Base-by-base conservation (phyloP, 2,113 vertebrate species). In the Sminthopsis crassicaudata region DNA sequence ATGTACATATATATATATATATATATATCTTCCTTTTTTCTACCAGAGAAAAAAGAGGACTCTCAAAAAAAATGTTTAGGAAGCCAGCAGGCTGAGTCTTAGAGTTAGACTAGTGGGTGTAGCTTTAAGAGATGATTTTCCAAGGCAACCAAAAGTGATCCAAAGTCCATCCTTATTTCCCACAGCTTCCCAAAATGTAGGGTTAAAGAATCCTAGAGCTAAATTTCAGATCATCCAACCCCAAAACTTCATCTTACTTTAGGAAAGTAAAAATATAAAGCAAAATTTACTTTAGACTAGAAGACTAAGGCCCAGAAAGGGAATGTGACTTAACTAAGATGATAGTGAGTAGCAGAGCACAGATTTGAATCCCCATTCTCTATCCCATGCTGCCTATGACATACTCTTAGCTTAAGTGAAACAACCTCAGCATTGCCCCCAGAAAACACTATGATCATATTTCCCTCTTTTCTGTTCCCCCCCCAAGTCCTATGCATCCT, bases 201-300 rank as follows among this genome's bases (percentile, higher is more conserved):
- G 14, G 19, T n/a, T n/a, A 76, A 76, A 16, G 14, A 76, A n/a
- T 76, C 60, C 3, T 76, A 76, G 60, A 67, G 60, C 30, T 76
- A n/a, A 22, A 84, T 84, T 84, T 84, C n/a, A 84, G n/a, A 84
- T 84, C 36, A n/a, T 76, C 36, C 6, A 23, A 36, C 8, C 0
- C 67, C 19, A 84, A 19, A 22, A 16, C 4, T 22, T 84, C 36
- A 84, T 84, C 22, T 76, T 67, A 67, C 60, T 67, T 67, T 76
- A 76, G 60, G 36, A n/a, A 76, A 76, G 14, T 76, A 76, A 76
- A 48, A 76, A 60, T 76, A 3, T 84, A 8, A 76, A 76, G 36
- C 19, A n/a, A 84, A 84, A 84, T 42, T 84, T 84, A 42, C 67
- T 84, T 42, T 84, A 91, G 95, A 67, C 89, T 27, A 92, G 60